A percentile compares a stretch with the other conserved stretches of the same genome.
Evolutionary conservation across 2,113 vertebrate genomes (phyloP).

Genomic region (Pholis gunnellus): DNA sequence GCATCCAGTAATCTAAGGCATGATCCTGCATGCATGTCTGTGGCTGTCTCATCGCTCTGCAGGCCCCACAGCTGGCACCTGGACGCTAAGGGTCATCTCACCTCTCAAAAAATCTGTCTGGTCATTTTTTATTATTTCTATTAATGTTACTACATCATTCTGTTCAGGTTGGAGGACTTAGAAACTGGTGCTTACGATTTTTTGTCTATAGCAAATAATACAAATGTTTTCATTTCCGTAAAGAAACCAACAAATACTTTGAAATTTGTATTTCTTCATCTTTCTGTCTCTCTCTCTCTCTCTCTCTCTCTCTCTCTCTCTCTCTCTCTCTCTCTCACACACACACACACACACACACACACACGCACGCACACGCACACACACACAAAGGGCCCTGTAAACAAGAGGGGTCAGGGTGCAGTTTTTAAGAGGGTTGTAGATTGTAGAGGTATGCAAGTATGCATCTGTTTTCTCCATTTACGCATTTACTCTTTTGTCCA

Average conservation of each 20-base stretch:
- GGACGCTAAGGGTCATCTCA: conserved; percentile 31
- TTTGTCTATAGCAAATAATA: background rate
- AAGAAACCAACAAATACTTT: background rate
- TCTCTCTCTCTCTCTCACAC: background rate
- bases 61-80: conserved; percentile 55
- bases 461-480: conserved; percentile 90
- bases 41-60: conserved; percentile 2
- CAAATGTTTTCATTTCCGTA: background rate
- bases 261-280: background rate
- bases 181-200: background rate
- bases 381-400: conserved; percentile 22
- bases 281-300: background rate
- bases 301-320: too few relatives aligned
- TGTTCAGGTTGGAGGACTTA: background rate
- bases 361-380: background rate
- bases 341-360: background rate
- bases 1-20: conserved; percentile 38
- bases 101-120: conserved; percentile 17
- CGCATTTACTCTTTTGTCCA: conserved; percentile 83
- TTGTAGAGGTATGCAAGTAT: conserved; percentile 76
- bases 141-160: background rate
- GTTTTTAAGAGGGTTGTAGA: conserved; percentile 73
- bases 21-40: conserved; percentile 56
- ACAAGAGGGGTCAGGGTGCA: conserved; percentile 60
- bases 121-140: conserved; percentile 6